Percentiles rank a stretch among this genome's conserved stretches.
Conservation (phyloP, 1,140 invertebrate species). For the Ceratitis capitata region DNA sequence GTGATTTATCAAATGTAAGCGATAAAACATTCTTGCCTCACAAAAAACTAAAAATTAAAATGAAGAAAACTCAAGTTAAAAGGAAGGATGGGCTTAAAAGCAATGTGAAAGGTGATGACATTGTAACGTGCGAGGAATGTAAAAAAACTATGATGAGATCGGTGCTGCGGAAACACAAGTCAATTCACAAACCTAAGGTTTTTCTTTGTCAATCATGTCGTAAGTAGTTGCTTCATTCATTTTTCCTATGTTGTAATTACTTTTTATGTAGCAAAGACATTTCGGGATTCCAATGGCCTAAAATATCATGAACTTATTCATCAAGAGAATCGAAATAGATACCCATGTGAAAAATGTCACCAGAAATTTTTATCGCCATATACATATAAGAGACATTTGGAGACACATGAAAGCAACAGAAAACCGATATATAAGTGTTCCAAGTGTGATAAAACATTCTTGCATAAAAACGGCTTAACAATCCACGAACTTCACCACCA, state of each 20-base stretch:
- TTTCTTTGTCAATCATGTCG: constrained; percentile 22
- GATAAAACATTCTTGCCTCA: neutral
- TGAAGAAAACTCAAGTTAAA: neutral
- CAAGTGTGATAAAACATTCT: constrained; percentile 30
- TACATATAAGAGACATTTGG: neutral
- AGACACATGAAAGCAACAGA: constrained; percentile 1
- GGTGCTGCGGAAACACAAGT: neutral
- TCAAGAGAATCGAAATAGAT: neutral
- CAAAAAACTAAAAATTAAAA: neutral
- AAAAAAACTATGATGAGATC: neutral
- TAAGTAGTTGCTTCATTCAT: neutral
- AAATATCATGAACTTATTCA: constrained; percentile 37
- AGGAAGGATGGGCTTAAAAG: neutral
- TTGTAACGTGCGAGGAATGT: neutral
- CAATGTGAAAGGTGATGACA: neutral
- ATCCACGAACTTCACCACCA: constrained; percentile 18
- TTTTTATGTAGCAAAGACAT: neutral
- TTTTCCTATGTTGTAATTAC: neutral
- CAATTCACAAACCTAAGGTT: neutral
- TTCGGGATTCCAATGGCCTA: neutral
- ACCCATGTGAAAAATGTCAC: constrained; percentile 30
- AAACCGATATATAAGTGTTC: neutral
- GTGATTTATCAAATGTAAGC: neutral
- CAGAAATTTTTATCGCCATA: constrained; percentile 9
- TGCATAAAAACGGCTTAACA: neutral